phyloP scores from a whole-genome alignment of 2,888 invertebrate genomes.

The Drosophila pullipes region DNA sequence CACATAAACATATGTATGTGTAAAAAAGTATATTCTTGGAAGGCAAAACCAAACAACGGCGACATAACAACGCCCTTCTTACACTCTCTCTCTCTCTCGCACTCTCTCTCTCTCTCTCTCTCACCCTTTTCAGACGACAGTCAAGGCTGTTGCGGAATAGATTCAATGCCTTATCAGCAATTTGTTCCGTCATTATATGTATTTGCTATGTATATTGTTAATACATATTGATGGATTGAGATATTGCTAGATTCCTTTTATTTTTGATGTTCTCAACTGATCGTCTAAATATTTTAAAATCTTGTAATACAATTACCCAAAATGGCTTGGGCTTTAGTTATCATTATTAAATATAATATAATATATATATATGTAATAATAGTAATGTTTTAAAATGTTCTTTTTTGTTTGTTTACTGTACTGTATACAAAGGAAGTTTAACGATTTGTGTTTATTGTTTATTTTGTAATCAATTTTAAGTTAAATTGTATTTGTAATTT shows the following conservation, averaged over 20 bases:
- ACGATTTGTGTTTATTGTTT: slow-evolving; percentile 43
- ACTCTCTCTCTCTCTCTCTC: neutral
- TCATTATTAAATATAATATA: slow-evolving; percentile 11
- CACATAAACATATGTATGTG: neutral
- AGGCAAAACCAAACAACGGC: slow-evolving; percentile 5
- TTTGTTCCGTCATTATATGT: slow-evolving; percentile 3
- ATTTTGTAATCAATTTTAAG: slow-evolving; percentile 45
- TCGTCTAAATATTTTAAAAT: slow-evolving; percentile 9
- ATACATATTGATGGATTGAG: slow-evolving; percentile 2
- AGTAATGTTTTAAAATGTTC: slow-evolving; percentile 39
- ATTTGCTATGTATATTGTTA: neutral
- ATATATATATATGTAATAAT: slow-evolving; percentile 24
- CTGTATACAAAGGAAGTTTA: slow-evolving; percentile 61
- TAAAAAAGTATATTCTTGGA: slow-evolving; percentile 19
- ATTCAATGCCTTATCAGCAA: slow-evolving; percentile 22
- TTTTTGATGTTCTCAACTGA: slow-evolving; percentile 3
- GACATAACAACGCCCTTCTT: slow-evolving; percentile 41
- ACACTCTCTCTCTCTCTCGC: neutral
- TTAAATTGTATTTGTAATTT: slow-evolving; percentile 55
- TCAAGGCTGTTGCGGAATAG: slow-evolving; percentile 15
- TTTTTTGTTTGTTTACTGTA: slow-evolving; percentile 25
- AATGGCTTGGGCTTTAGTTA: slow-evolving; percentile 1
- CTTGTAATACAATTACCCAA: slow-evolving; percentile 2
- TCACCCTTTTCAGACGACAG: neutral
- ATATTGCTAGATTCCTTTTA: slow-evolving; percentile 9